These are phyloP conservation scores for Python bivittatus DNA, from an alignment of 2,113 vertebrate species.

Conservation along the genomic window DNA sequence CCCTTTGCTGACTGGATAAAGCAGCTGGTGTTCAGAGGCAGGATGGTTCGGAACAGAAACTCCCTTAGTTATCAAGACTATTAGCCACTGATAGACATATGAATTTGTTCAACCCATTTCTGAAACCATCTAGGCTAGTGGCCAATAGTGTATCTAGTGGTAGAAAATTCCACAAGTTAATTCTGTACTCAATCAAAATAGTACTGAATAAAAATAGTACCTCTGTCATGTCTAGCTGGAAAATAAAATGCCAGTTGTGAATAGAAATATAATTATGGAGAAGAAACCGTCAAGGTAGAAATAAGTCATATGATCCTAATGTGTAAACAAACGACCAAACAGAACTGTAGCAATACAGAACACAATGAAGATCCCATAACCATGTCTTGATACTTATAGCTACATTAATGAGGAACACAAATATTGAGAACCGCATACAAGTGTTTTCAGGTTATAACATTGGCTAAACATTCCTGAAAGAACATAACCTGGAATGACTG, in stretches of 20 bases:
- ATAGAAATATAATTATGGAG: background rate
- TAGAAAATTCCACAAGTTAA: background rate
- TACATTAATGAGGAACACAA: background rate
- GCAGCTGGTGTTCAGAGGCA: background rate
- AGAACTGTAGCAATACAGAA: conserved; percentile 11
- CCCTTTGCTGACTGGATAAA: background rate
- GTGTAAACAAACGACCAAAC: conserved; percentile 19
- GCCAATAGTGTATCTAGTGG: background rate
- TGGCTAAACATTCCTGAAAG: background rate
- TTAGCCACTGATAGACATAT: background rate
- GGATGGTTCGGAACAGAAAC: background rate
- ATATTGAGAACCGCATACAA: background rate
- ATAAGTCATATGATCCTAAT: conserved; percentile 16
- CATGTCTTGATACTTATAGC: background rate
- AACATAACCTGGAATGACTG: background rate
- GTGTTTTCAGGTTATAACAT: background rate
- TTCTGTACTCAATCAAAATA: background rate
- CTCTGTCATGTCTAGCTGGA: background rate
- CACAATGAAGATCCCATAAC: background rate
- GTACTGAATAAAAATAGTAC: background rate
- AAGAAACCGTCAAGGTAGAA: conserved; percentile 39
- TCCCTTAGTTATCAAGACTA: background rate
- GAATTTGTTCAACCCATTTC: background rate
- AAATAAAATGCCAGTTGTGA: conserved; percentile 36
- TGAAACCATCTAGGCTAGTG: background rate